These are phyloP conservation scores for Sphecodes monilicornis DNA, from an alignment of 2,888 invertebrate species.

Conservation along the genomic window DNA sequence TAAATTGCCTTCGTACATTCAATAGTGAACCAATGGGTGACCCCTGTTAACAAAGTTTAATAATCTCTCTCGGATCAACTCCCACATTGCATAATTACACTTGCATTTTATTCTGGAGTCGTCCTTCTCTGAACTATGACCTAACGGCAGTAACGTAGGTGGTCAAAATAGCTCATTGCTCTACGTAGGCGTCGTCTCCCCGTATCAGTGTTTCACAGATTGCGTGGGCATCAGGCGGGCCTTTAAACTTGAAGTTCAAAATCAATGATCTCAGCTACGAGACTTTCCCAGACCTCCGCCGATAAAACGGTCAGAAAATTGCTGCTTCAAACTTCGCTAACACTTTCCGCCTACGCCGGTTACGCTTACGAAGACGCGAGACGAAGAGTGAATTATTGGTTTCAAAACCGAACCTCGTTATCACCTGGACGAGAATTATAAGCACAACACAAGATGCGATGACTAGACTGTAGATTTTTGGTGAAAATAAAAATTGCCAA, in stretches of 20 bases:
- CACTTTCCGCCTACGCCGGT: too few relatives aligned
- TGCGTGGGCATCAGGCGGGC: conserved; percentile 16
- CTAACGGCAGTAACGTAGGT: conserved; percentile 25
- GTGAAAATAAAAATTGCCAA: too few relatives aligned
- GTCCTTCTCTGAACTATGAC: conserved; percentile 32
- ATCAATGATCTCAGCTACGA: not conserved
- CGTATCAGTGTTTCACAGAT: not conserved
- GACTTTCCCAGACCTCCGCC: not conserved
- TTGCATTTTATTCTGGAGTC: not conserved
- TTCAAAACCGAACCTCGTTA: too few relatives aligned
- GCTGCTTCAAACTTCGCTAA: not conserved
- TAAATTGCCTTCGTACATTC: too few relatives aligned
- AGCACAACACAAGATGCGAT: too few relatives aligned
- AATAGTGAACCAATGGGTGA: not conserved
- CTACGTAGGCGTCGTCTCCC: not conserved
- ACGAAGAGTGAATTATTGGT: not conserved
- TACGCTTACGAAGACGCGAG: too few relatives aligned
- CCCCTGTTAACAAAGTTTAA: not conserved
- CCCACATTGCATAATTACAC: not conserved
- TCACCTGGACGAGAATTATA: not conserved
- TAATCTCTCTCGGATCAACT: not conserved
- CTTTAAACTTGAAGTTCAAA: not conserved
- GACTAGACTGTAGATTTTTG: too few relatives aligned
- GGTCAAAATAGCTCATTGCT: not conserved
- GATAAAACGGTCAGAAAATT: not conserved